Conservation (phyloP, 2,888 invertebrate genomes). For the Mactromeris polynyma region DNA sequence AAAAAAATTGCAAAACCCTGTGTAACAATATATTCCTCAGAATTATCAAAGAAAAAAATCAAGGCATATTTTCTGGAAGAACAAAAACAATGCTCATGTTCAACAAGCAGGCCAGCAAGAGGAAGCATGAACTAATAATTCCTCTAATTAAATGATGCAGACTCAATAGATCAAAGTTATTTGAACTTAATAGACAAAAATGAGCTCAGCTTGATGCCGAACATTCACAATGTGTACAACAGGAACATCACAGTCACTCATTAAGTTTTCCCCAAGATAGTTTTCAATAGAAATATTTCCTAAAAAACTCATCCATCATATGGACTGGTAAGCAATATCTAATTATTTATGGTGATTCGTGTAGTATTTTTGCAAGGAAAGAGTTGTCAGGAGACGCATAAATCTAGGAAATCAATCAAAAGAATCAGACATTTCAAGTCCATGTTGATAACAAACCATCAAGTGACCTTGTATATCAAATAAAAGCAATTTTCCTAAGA, state of each 20-base stretch:
- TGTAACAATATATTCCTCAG: neutral
- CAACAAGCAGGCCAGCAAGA: neutral
- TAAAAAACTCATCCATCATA: neutral
- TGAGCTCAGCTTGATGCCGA: neutral
- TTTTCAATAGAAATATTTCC: neutral
- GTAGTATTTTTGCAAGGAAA: neutral
- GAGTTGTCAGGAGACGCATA: neutral
- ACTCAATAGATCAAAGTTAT: neutral
- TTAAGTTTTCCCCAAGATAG: neutral
- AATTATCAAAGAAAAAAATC: neutral
- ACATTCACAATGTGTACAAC: neutral
- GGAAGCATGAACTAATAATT: neutral
- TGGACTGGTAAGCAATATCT: neutral
- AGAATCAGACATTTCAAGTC: neutral
- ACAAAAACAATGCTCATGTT: neutral
- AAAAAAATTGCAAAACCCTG: neutral
- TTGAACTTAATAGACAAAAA: neutral
- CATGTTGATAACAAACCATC: neutral
- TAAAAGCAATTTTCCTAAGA: neutral
- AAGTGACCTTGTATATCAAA: neutral
- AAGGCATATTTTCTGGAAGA: neutral
- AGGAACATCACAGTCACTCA: neutral
- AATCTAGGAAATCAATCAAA: neutral
- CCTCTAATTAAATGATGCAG: neutral
- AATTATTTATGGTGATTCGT: conserved; percentile 1